These are phyloP conservation scores for Poeciliopsis gracilis DNA, from an alignment of 2,797 vertebrate species.

Conservation along the genomic window DNA sequence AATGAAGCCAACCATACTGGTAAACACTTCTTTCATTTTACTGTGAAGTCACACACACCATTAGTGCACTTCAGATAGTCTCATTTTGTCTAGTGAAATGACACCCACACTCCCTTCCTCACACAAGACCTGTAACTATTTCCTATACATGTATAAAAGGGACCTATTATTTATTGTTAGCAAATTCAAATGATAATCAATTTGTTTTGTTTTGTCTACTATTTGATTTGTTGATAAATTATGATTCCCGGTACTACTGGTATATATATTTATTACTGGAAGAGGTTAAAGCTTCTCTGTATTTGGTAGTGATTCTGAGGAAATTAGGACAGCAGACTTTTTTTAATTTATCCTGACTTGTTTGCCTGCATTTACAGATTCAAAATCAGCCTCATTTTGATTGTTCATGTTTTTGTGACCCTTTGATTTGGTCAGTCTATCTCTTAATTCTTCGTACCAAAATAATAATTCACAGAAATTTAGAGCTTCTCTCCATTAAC, in stretches of 20 bases:
- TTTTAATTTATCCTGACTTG: background rate
- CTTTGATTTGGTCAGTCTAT: background rate
- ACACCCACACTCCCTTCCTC: background rate
- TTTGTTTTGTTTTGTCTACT: background rate
- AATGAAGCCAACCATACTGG: background rate
- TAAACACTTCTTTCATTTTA: conserved; percentile 20
- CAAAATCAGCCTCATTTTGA: background rate
- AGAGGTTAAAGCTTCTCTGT: background rate
- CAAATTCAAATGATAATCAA: background rate
- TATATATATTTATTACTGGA: background rate
- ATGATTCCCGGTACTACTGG: background rate
- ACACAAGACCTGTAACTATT: background rate
- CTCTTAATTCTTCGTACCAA: conserved; percentile 14
- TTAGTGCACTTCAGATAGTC: conserved; percentile 9
- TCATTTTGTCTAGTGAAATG: conserved; percentile 17
- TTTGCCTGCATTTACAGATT: background rate
- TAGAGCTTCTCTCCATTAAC: conserved; percentile 64
- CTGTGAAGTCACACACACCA: conserved; percentile 19
- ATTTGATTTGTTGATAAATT: background rate
- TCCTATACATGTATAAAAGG: background rate
- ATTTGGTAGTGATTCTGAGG: background rate
- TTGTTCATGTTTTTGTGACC: conserved; percentile 6
- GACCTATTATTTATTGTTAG: background rate
- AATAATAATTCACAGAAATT: conserved; percentile 40
- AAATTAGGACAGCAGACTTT: background rate